Base-by-base conservation (phyloP, 2,113 vertebrate genomes). In the Hemibagrus wyckioides region DNA sequence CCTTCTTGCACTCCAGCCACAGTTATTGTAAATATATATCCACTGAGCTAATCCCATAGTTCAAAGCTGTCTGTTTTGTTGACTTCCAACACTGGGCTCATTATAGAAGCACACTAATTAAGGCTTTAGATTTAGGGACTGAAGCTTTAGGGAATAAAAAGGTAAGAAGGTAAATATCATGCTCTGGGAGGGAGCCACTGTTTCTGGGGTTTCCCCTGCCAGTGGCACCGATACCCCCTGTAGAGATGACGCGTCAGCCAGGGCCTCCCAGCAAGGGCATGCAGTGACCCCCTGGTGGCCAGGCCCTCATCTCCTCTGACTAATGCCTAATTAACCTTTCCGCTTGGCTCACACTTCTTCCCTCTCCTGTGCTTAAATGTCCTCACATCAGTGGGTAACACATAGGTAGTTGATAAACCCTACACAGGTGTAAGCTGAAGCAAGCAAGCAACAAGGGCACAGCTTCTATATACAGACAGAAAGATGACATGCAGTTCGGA, bases 251-350 rank as follows among this genome's bases (percentile, higher is more conserved):
- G 91, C 82, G 90, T 89, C 92, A 92, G 93, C 92, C 93, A 89
- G 87, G 88, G 92, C 93, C 85, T 89, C 91, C 25, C 30, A 91
- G 89, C 30, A 89, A 90, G 88, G 88, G 91, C 69, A 84, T 91
- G 87, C 54, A 87, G 87, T 90, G 89, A 91, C 91, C 93, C 85
- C 89, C 88, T n/a, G 44, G 76, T 59, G 77, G 79, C 88, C 77
- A 89, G 44, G 85, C 86, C 81, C 73, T 89, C 80, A 86, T 86
- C 65, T 90, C 91, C 93, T 91, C 89, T 92, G 90, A 91, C 90
- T 96, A 94, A 96, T 94, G 89, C 94, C 95, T 94, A 95, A 95
- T 96, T 96, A 96, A 96, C 95, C 95, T 96, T 95, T 95, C 91
- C n/a, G 19, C 17, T 30, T 39, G 77, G 59, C 61, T 83, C 54